Conservation (phyloP, 2,113 vertebrate genomes). For the Eretmochelys imbricata region DNA sequence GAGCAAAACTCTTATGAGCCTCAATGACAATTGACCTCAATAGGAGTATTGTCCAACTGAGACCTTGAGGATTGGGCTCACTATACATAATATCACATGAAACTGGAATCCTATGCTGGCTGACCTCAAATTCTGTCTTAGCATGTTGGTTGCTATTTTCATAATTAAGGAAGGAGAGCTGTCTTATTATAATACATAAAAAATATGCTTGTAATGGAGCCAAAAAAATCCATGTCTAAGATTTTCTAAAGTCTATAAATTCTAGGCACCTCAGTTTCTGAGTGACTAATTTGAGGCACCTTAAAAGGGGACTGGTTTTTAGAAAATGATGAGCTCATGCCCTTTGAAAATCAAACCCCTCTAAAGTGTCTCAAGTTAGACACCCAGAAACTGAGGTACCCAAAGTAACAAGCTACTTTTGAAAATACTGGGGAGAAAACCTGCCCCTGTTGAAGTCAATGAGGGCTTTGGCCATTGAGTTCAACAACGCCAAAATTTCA, state of each 20-base stretch:
- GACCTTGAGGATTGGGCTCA: constrained; percentile 38
- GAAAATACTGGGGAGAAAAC: constrained; percentile 42
- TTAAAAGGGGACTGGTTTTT: background rate
- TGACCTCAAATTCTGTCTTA: background rate
- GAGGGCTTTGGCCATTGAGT: background rate
- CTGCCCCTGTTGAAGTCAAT: constrained; percentile 7
- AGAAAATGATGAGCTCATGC: constrained; percentile 3
- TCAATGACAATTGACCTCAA: background rate
- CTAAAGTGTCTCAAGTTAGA: constrained; percentile 26
- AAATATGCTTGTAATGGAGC: background rate
- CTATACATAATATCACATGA: background rate
- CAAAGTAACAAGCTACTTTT: constrained; percentile 29
- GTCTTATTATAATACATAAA: constrained; percentile 32
- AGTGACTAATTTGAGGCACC: background rate
- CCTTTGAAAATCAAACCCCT: background rate
- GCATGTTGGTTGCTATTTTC: background rate
- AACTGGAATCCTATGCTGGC: background rate
- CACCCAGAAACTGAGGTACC: background rate
- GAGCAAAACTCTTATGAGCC: background rate
- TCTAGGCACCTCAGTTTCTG: background rate
- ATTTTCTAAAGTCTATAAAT: background rate
- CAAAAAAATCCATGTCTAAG: background rate
- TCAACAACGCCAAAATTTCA: background rate
- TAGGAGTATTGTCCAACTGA: constrained; percentile 15
- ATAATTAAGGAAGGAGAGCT: constrained; percentile 1